Evolutionary conservation across 1,140 invertebrate species (phyloP), one percentile per base, ranked within the genome.

Genomic region (Aradophagus sp.): DNA sequence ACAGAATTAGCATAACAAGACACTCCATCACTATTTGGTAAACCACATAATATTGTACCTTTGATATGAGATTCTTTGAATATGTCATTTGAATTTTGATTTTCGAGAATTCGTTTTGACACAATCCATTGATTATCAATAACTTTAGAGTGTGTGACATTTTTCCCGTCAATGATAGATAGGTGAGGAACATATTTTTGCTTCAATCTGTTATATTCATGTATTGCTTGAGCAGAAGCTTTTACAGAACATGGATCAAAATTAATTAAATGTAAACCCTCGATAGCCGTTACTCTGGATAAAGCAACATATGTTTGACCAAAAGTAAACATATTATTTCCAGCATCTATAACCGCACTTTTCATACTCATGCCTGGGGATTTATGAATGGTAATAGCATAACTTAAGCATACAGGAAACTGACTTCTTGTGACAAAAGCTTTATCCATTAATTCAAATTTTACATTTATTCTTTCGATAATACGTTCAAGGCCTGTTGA

Each of bases 1-100:
- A 50, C 14, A 2, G 36, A 13, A 34, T 41, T 62, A 10, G 58
- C 56, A 41, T 48, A 61, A 39, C 56, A 50, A 6, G 58, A 62
- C 26, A 27, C 11, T 16, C 14, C 19, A 16, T 62, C 45, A 23
- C 2, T 13, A 42, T 62, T 62, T 12, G 6, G 16, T 23, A 62
- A 27, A 3, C 45, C 58, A 26, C 4, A 23, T 4, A 23, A 23
- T n/a, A n/a, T n/a, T 5, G 20, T 4, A 23, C 4, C 4, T 4
- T 8, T 23, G 8, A 5, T 8, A 23, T 8, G 4, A 5, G 20
- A 23, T 8, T 23, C 4, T 5, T 5, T 8, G 4, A 8, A 8
- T 23, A 23, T 23, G 8, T 23, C 8, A 23, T 8, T 23, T 23
- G 4, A 4, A 8, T 23, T 8, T 23, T 23, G 20, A 23, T 8